Evolutionary conservation across 2,797 vertebrate genomes (phyloP).

Genomic region (Melanotaenia pygmaea): DNA sequence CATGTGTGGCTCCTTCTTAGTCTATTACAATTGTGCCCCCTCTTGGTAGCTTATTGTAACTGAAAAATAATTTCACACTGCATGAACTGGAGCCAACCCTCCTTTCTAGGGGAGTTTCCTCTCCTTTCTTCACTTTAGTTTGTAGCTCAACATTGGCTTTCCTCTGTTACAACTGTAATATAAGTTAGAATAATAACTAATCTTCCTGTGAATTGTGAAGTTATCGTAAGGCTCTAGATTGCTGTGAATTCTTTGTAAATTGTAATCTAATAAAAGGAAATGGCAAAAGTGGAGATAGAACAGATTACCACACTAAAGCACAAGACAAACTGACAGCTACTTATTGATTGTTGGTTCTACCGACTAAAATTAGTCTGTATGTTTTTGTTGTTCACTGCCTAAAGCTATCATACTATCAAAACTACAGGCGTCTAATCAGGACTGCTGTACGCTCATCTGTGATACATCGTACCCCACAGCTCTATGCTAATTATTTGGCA

Average conservation of each 20-base stretch:
- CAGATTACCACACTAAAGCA: neutral
- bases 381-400: neutral
- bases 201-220: neutral
- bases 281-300: neutral
- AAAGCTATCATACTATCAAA: conserved; percentile 12
- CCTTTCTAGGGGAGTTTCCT: neutral
- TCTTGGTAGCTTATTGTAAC: conserved; percentile 57
- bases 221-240: neutral
- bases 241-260: neutral
- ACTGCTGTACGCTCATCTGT: conserved; percentile 4
- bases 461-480: neutral
- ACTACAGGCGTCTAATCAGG: conserved; percentile 4
- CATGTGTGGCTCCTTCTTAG: conserved; percentile 17
- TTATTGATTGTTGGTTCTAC: neutral
- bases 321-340: neutral
- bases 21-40: conserved; percentile 79
- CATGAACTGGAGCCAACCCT: conserved; percentile 1
- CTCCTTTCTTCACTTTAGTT: neutral
- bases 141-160: neutral
- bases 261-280: neutral
- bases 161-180: neutral
- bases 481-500: neutral
- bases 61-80: neutral
- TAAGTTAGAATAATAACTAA: neutral
- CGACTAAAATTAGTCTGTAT: neutral